Evolutionary conservation across 1,140 invertebrate species (phyloP).

Genomic region (Delia radicum): DNA sequence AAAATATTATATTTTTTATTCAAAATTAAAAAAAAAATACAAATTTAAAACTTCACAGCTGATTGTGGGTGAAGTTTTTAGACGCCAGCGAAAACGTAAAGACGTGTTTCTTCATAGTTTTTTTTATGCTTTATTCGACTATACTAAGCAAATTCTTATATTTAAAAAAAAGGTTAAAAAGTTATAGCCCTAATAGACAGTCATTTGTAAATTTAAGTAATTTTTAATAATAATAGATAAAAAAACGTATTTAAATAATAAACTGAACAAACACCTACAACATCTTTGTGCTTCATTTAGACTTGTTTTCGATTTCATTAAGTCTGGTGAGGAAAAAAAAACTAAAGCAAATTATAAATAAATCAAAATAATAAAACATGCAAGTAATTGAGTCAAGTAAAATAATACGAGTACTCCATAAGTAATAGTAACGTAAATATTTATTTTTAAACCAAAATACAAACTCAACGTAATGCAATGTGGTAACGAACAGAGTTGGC

Average conservation of each 20-base stretch:
- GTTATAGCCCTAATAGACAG: neutral
- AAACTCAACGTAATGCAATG: neutral
- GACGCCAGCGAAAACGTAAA: too few relatives aligned
- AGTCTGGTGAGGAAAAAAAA: neutral
- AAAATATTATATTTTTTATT: too few relatives aligned
- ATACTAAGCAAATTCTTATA: too few relatives aligned
- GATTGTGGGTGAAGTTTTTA: too few relatives aligned
- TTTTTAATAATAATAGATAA: neutral
- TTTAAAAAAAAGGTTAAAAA: too few relatives aligned
- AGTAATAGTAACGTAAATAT: neutral
- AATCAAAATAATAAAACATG: neutral
- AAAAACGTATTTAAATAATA: neutral
- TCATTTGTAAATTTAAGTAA: neutral
- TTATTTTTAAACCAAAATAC: neutral
- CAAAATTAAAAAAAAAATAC: too few relatives aligned
- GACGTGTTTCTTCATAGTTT: too few relatives aligned
- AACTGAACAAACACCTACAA: neutral
- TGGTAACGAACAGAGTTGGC: neutral
- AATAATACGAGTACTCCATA: neutral
- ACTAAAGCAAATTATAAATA: neutral
- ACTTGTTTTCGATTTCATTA: neutral
- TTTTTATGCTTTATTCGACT: too few relatives aligned
- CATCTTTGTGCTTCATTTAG: neutral
- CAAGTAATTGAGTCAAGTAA: neutral
- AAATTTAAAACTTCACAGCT: too few relatives aligned